These are phyloP conservation scores for Dryoscopus gambensis DNA, from an alignment of 2,113 vertebrate genomes.

Conservation along the genomic window DNA sequence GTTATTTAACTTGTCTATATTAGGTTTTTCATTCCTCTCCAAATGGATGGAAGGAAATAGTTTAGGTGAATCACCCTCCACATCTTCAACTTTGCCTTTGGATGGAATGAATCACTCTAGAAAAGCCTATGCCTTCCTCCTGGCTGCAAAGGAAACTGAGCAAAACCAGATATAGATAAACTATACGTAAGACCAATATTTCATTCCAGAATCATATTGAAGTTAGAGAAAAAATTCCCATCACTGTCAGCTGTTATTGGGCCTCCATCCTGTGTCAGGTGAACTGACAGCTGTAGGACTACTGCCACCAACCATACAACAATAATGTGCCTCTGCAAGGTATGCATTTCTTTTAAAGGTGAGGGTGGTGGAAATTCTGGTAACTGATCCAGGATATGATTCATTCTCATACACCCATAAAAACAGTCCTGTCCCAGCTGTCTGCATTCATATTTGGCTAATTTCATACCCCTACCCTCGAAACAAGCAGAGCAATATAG, in stretches of 20 bases:
- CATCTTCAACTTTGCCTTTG: neutral
- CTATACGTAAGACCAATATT: neutral
- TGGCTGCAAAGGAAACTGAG: neutral
- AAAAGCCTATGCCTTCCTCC: neutral
- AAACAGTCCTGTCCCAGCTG: neutral
- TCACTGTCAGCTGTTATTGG: neutral
- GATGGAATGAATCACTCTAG: neutral
- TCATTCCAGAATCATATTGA: neutral
- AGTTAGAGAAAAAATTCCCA: neutral
- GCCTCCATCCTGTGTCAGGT: neutral
- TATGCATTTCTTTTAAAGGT: neutral
- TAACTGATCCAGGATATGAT: neutral
- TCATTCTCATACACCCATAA: neutral
- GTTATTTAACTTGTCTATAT: neutral
- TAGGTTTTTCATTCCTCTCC: neutral
- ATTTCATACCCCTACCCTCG: neutral
- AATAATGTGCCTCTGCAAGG: neutral
- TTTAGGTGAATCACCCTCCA: constrained; percentile 7
- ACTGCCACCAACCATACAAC: neutral
- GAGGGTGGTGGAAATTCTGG: neutral
- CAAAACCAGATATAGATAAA: neutral
- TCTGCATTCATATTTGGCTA: neutral
- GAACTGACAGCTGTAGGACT: neutral
- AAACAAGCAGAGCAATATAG: neutral
- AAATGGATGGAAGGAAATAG: neutral